Evolutionary conservation across 2,888 invertebrate genomes (phyloP), one percentile per base, ranked within the genome.

Genomic region (Nomada ruficornis): DNA sequence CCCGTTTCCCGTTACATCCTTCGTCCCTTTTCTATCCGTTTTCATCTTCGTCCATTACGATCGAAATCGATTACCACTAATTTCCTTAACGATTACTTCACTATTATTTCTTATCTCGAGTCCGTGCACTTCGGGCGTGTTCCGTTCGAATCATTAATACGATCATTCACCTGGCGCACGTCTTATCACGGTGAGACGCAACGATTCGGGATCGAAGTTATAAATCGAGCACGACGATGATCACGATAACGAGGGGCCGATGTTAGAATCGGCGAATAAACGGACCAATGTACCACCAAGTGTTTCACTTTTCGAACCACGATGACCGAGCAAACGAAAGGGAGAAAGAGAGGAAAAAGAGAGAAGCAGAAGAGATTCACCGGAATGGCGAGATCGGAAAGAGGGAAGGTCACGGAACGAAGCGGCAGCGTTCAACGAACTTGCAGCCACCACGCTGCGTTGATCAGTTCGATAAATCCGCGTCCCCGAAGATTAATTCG

Each of bases 401-500:
- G 77, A 62, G 80, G 83, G 65, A 76, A 77, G 80, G 84, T 80
- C 74, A 78, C 80, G 80, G 80, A 79, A 80, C 80, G 80, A 64
- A 57, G 64, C 64, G 70, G 77, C 71, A 26, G 81, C 68, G 77
- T 73, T 77, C 76, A 74, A 71, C 70, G 86, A 86, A 81, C 75
- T 65, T 74, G 44, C 42, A 65, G 73, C 74, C 60, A 67, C 54
- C 79, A 77, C 75, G 64, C 54, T 57, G 67, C 65, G 80, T 29
- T 52, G 70, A 82, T 80, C 80, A n/a, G 62, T 62, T 70, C 74
- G 74, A 80, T 74, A 67, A 82, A 82, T 80, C 73, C 36, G 72
- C 80, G 71, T 74, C 68, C 75, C 64, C 80, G 69, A 75, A 62
- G 67, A 79, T 86, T 86, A 85, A 83, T 84, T 89, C 55, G 84